Conservation (phyloP, 2,797 vertebrate genomes). For the Tadarida brasiliensis region DNA sequence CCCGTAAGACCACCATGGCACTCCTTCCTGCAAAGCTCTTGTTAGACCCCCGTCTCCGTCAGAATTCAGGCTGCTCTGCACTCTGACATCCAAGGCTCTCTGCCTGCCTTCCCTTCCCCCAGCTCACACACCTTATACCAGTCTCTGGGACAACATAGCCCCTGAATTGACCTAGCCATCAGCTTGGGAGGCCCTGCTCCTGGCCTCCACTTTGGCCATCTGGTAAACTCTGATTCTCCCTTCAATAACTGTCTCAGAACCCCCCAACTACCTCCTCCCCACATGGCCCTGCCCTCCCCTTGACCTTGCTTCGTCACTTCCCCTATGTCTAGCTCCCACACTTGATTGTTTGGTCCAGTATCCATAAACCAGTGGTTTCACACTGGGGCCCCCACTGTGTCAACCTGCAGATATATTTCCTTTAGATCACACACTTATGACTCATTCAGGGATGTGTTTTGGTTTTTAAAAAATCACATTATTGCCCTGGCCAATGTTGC, state of each 20-base stretch:
- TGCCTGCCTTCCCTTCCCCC: background rate
- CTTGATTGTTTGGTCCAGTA: background rate
- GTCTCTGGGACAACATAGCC: background rate
- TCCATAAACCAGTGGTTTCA: background rate
- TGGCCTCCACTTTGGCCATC: background rate
- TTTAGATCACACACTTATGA: background rate
- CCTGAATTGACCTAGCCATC: background rate
- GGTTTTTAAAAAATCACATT: background rate
- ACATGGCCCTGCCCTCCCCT: too few relatives aligned
- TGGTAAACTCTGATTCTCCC: background rate
- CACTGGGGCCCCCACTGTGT: background rate
- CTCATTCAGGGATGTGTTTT: background rate
- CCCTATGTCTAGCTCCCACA: background rate
- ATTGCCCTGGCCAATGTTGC: too few relatives aligned
- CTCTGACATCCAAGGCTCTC: background rate
- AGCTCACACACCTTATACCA: background rate
- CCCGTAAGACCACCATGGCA: rapidly evolving
- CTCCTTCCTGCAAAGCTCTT: background rate
- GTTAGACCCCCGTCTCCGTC: rapidly evolving
- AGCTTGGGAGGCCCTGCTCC: too few relatives aligned
- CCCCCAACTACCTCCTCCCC: background rate
- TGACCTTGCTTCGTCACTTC: background rate
- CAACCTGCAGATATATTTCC: background rate
- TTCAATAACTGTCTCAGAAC: background rate
- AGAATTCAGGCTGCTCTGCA: too few relatives aligned